phyloP scores from a whole-genome alignment of 2,888 invertebrate genomes.

The Netelia virgata region DNA sequence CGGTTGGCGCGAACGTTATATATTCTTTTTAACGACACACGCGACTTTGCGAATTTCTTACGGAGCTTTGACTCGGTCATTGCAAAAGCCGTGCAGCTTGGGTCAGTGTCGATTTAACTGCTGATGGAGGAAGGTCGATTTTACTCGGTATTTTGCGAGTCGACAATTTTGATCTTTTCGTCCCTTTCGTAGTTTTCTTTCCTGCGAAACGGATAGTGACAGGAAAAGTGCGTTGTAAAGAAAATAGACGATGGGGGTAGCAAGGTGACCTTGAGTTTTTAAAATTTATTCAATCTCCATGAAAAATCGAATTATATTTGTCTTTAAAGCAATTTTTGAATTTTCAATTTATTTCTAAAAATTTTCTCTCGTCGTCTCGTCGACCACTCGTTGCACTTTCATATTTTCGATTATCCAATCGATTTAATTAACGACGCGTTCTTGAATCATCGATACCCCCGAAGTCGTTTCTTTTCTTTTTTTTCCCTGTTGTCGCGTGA shows the following conservation, averaged over 20 bases:
- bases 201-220: background rate
- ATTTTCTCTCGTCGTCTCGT: too few relatives aligned
- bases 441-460: too few relatives aligned
- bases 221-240: background rate
- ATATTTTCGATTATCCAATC: too few relatives aligned
- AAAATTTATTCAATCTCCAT: too few relatives aligned
- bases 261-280: background rate
- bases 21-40: background rate
- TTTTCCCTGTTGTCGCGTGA: too few relatives aligned
- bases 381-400: too few relatives aligned
- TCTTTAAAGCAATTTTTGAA: too few relatives aligned
- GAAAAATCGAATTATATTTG: too few relatives aligned
- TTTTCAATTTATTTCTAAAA: too few relatives aligned
- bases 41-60: background rate
- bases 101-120: constrained; percentile 28
- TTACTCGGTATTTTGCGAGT: background rate
- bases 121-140: constrained; percentile 11
- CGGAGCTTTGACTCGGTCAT: background rate
- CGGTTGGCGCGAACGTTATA: too few relatives aligned
- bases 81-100: background rate
- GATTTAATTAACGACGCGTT: too few relatives aligned
- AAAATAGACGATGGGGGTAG: background rate
- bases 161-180: background rate
- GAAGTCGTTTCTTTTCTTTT: too few relatives aligned
- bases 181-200: background rate